Evolutionary conservation across 2,797 vertebrate species (phyloP).

Genomic region (Catamblyrhynchus diadema): DNA sequence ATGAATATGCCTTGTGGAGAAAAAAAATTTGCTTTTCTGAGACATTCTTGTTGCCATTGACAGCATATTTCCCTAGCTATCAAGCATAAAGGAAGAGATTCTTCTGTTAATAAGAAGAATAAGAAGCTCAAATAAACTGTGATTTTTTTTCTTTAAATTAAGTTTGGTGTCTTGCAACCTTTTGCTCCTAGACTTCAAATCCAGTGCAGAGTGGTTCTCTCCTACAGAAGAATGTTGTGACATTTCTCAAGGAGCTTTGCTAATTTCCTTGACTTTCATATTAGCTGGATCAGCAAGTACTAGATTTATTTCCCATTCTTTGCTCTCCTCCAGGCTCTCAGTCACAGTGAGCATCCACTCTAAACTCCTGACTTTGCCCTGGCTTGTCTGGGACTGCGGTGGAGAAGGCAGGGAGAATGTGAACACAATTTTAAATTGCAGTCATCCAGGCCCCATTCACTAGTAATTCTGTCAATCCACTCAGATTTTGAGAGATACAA

Average conservation of each 20-base stretch:
- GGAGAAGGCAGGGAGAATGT: neutral
- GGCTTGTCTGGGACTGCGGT: fast-evolving
- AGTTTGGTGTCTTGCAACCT: neutral
- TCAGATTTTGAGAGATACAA: neutral
- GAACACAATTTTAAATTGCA: neutral
- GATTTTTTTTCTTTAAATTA: neutral
- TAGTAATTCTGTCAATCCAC: neutral
- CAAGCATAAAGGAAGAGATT: neutral
- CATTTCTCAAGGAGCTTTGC: slow-evolving; percentile 37
- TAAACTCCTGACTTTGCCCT: neutral
- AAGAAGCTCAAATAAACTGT: neutral
- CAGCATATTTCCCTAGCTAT: neutral
- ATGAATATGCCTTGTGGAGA: neutral
- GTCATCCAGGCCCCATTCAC: neutral
- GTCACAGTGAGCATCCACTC: neutral
- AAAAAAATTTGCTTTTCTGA: neutral
- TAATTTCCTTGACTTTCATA: slow-evolving; percentile 49
- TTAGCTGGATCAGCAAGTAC: slow-evolving; percentile 49
- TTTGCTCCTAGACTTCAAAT: neutral
- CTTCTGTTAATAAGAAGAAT: neutral
- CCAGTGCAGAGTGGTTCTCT: neutral
- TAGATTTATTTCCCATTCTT: neutral
- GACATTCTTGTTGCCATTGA: neutral
- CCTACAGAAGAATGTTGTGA: neutral
- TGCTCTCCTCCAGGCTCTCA: neutral